Base-by-base conservation (phyloP, 2,797 vertebrate species). In the Octomys mimax region DNA sequence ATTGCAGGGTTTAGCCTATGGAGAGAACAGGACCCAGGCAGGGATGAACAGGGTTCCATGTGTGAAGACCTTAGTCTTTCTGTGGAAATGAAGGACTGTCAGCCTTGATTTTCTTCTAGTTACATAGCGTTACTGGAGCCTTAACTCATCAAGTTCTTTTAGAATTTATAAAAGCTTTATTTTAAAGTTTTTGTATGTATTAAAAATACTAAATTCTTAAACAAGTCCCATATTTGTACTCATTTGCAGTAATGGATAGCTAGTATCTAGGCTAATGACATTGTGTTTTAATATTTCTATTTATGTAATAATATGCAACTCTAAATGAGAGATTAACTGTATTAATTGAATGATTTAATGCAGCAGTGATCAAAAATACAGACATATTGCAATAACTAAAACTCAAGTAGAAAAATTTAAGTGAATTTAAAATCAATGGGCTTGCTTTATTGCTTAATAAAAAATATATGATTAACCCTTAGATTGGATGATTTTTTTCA, bases 151-250 rank as follows among this genome's bases (percentile, higher is more conserved):
- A 87, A 66, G 7, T 62, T 92, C 49, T 10, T 93, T 33, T 86
- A 92, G 24, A 57, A 80, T 86, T 88, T 89, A 82, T 86, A 91
- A 90, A 85, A 13, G 39, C 54, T 94, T 82, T 70, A 75, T 71
- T 86, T 71, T 75, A 89, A 92, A 92, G 5, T 83, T 82, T 94
- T 52, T 88, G 33, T 26, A 83, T 42, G 36, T 73, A 95, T 79
- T 68, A 71, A 95, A 90, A 80, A 52, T 8, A 62, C 33, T 85
- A 77, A 79, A 18, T 5, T 31, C 80, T 89, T n/a, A 80, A 80
- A 77, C 21, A 95, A 88, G 2, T 78, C 52, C 21, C 82, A n/a
- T 49, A 73, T 75, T 96, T 95, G n/a, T 75, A 87, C 42, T 95
- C 85, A 73, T 88, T 90, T 24, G 68, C 33, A 86, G 42, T 80